These are phyloP conservation scores for Drosophila leontia DNA, from an alignment of 1,140 invertebrate species.

Conservation along the genomic window DNA sequence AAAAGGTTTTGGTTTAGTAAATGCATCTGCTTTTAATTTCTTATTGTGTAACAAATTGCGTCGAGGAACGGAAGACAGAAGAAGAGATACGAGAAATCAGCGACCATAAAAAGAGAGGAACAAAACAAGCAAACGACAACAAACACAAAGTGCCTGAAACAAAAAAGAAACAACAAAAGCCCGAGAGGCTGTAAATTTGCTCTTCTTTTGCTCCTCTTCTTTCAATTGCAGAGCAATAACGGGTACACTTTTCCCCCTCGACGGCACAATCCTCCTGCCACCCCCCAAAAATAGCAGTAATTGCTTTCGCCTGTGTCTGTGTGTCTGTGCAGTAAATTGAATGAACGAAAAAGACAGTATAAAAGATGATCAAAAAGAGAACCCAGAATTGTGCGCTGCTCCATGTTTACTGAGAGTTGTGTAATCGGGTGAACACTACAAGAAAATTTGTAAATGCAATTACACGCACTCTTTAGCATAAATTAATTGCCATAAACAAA, in stretches of 20 bases:
- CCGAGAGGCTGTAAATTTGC: slow-evolving; percentile 48
- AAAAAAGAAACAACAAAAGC: slow-evolving; percentile 9
- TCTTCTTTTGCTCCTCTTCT: slow-evolving; percentile 42
- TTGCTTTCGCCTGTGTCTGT: slow-evolving; percentile 53
- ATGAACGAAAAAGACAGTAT: slow-evolving; percentile 75
- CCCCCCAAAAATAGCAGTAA: slow-evolving; percentile 69
- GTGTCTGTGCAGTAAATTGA: slow-evolving; percentile 73
- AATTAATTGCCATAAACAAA: slow-evolving; percentile 69
- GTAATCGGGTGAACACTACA: slow-evolving; percentile 54
- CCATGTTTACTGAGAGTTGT: slow-evolving; percentile 56
- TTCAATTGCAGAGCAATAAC: slow-evolving; percentile 78
- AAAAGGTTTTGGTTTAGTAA: background rate
- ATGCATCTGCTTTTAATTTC: slow-evolving; percentile 45
- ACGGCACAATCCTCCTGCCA: background rate
- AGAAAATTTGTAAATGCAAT: slow-evolving; percentile 15
- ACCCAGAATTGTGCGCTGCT: slow-evolving; percentile 10
- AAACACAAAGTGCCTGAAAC: slow-evolving; percentile 46
- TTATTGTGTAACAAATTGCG: slow-evolving; percentile 80
- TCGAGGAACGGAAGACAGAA: slow-evolving; percentile 44
- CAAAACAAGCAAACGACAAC: slow-evolving; percentile 69
- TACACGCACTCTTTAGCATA: slow-evolving; percentile 39
- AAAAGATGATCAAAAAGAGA: slow-evolving; percentile 59
- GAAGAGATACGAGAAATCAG: slow-evolving; percentile 43
- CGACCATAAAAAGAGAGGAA: slow-evolving; percentile 58
- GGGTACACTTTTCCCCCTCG: slow-evolving; percentile 16